Percentiles rank a stretch among this genome's conserved stretches.
phyloP scores from a whole-genome alignment of 2,113 vertebrate species.

The Marmota flaviventris region DNA sequence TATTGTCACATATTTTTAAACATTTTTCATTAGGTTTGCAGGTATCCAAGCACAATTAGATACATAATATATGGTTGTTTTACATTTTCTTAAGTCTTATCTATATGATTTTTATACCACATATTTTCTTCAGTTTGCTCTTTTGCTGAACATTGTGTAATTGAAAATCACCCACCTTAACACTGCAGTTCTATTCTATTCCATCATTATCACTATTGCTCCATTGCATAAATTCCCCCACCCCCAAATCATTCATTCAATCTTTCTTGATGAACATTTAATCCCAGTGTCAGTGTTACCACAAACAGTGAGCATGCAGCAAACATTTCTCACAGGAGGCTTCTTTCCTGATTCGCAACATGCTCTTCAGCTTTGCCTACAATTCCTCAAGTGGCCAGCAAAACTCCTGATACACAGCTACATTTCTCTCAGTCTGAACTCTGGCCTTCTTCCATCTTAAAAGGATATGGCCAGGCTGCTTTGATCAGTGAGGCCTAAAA shows the following conservation, averaged over 20 bases:
- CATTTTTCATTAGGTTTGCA: background rate
- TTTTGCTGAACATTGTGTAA: background rate
- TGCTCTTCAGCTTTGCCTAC: background rate
- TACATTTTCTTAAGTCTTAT: slow-evolving; percentile 7
- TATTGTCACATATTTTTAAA: slow-evolving; percentile 6
- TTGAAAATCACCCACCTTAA: background rate
- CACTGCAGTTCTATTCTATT: background rate
- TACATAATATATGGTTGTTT: slow-evolving; percentile 1
- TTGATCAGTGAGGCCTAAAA: slow-evolving; percentile 76
- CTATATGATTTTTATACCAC: background rate
- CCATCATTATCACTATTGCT: background rate
- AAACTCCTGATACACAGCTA: background rate
- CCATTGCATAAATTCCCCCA: background rate
- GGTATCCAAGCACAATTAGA: background rate
- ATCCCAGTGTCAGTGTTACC: background rate
- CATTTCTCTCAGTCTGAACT: slow-evolving; percentile 65
- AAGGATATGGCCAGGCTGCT: slow-evolving; percentile 53
- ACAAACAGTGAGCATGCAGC: background rate
- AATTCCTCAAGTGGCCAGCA: background rate
- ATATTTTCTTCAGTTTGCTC: background rate
- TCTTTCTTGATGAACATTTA: background rate
- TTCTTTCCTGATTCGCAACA: background rate
- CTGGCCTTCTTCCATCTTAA: slow-evolving; percentile 67
- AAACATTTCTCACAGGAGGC: background rate
- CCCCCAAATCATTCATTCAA: background rate